A percentile compares a stretch with the other conserved stretches of the same genome.
Conservation (phyloP, 2,797 vertebrate genomes). For the Hipposideros larvatus region DNA sequence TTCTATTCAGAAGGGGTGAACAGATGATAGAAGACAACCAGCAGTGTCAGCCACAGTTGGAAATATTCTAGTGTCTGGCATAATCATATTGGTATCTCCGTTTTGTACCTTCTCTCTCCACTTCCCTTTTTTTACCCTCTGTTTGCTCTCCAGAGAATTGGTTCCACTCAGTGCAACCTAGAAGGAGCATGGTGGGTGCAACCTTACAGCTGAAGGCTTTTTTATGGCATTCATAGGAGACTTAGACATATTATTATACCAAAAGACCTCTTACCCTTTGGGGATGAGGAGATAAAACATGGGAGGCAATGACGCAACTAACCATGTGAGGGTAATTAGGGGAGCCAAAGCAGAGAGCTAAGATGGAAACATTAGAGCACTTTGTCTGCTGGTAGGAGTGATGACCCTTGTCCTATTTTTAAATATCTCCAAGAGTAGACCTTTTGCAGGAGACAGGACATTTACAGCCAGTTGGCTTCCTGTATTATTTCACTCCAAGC, state of each 20-base stretch:
- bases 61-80: not conserved
- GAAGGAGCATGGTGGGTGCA: not conserved
- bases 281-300: not conserved
- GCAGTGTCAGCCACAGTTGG: not conserved
- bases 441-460: not conserved
- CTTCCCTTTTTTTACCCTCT: not conserved
- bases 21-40: not conserved
- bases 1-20: not conserved
- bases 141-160: not conserved
- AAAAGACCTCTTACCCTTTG: not conserved
- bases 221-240: not conserved
- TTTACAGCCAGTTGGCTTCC: conserved; percentile 25
- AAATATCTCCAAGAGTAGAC: not conserved
- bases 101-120: not conserved
- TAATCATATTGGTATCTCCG: not conserved
- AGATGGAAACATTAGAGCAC: not conserved
- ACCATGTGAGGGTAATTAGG: not conserved
- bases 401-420: conserved; percentile 51
- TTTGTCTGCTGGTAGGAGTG: not conserved
- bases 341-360: not conserved
- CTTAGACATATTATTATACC: not conserved
- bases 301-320: not conserved
- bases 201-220: not conserved
- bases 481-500: conserved; percentile 26
- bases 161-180: not conserved